A percentile compares a stretch with the other conserved stretches of the same genome.
phyloP scores from a whole-genome alignment of 2,113 vertebrate genomes.

The Gambusia affinis region DNA sequence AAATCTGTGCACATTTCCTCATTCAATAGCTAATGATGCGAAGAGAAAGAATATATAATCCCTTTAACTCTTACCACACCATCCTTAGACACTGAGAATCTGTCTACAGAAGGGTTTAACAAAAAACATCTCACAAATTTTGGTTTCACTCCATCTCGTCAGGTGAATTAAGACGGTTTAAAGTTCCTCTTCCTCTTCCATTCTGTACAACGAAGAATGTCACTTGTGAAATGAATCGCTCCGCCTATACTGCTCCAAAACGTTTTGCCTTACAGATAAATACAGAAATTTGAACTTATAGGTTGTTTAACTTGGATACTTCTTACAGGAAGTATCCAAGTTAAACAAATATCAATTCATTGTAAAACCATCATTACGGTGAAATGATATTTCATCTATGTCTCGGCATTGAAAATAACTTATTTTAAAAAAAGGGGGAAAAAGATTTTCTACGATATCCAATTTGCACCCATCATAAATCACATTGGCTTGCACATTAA shows the following conservation, averaged over 20 bases:
- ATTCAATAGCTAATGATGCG: constrained; percentile 13
- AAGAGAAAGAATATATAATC: constrained; percentile 31
- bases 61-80: constrained; percentile 7
- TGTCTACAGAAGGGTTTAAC: constrained; percentile 35
- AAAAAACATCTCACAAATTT: constrained; percentile 34
- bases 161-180: constrained; percentile 24
- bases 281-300: constrained; percentile 59
- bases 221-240: constrained; percentile 26
- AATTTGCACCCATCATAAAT: neutral
- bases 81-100: constrained; percentile 15
- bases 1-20: constrained; percentile 5
- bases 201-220: constrained; percentile 22
- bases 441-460: neutral
- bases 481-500: no score
- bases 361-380: neutral
- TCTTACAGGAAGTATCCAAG: neutral
- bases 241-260: constrained; percentile 14
- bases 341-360: no score
- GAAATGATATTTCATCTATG: no score
- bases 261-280: constrained; percentile 48
- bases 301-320: constrained; percentile 23
- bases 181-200: constrained; percentile 29
- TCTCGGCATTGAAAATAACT: no score
- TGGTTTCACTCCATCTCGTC: constrained; percentile 23
- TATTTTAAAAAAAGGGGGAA: neutral